These are phyloP conservation scores for Ailurus styani DNA, from an alignment of 2,113 vertebrate species.

Conservation along the genomic window DNA sequence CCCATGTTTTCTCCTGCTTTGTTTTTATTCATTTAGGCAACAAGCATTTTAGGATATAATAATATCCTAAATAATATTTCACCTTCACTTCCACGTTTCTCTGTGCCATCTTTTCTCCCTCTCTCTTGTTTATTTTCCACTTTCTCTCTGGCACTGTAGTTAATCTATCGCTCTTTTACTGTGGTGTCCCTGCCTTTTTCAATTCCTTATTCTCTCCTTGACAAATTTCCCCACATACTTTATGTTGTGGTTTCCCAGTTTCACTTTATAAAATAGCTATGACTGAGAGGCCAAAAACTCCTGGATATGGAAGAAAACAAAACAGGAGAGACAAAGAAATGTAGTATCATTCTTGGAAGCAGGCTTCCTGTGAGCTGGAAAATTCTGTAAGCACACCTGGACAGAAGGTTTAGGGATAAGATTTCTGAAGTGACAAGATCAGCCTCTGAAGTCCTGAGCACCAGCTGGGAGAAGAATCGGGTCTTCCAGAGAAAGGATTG, in stretches of 20 bases:
- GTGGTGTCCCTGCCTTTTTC: not conserved
- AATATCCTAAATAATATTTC: not conserved
- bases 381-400: not conserved
- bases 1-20: not conserved
- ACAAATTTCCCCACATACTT: not conserved
- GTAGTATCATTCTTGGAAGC: accelerated
- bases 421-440: not conserved
- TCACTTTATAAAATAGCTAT: not conserved
- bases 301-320: not conserved
- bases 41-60: not conserved
- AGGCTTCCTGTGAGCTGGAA: not conserved
- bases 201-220: not conserved
- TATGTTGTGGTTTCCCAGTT: not conserved
- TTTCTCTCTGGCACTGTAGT: not conserved
- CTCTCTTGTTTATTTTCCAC: not conserved
- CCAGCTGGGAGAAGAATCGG: not conserved
- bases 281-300: not conserved
- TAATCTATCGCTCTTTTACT: not conserved
- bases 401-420: not conserved
- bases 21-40: not conserved
- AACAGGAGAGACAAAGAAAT: not conserved
- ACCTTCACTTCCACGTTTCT: not conserved
- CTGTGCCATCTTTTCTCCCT: not conserved
- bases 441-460: not conserved
- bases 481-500: not conserved